A percentile compares a stretch with the other conserved stretches of the same genome.
phyloP scores from a whole-genome alignment of 2,797 vertebrate species.

The Etheostoma perlongum region DNA sequence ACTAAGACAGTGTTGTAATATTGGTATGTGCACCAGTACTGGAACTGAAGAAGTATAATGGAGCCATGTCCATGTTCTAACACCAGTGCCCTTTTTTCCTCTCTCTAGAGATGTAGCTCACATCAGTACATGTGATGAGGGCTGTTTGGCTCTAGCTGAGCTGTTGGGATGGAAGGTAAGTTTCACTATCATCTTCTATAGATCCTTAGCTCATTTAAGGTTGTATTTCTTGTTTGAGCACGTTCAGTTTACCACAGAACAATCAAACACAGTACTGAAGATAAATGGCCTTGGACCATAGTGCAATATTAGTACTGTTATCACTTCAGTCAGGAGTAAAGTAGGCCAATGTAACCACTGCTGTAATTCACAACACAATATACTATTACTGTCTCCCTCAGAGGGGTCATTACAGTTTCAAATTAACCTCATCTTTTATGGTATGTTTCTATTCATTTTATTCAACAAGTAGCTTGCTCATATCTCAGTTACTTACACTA shows the following conservation, averaged over 20 bases:
- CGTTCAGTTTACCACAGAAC: background rate
- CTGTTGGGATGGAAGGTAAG: constrained; percentile 93
- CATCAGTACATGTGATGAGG: constrained; percentile 91
- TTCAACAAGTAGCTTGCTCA: background rate
- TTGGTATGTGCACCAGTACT: background rate
- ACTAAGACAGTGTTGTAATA: background rate
- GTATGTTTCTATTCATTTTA: background rate
- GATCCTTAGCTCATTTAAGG: background rate
- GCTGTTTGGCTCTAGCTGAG: constrained; percentile 91
- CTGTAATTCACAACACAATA: background rate
- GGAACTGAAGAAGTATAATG: background rate
- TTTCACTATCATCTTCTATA: background rate
- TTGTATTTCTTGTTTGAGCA: background rate
- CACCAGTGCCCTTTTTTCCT: background rate
- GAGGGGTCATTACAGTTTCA: background rate
- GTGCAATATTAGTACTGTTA: background rate
- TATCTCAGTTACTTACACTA: background rate
- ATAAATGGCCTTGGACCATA: background rate
- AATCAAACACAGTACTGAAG: background rate
- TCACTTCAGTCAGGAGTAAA: background rate
- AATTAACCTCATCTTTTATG: background rate
- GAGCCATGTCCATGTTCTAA: background rate
- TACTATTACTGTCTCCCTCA: background rate
- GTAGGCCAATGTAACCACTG: background rate
- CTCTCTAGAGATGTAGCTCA: constrained; percentile 90